Evolutionary conservation across 2,113 vertebrate species (phyloP).

Genomic region (Elgaria multicarinata): DNA sequence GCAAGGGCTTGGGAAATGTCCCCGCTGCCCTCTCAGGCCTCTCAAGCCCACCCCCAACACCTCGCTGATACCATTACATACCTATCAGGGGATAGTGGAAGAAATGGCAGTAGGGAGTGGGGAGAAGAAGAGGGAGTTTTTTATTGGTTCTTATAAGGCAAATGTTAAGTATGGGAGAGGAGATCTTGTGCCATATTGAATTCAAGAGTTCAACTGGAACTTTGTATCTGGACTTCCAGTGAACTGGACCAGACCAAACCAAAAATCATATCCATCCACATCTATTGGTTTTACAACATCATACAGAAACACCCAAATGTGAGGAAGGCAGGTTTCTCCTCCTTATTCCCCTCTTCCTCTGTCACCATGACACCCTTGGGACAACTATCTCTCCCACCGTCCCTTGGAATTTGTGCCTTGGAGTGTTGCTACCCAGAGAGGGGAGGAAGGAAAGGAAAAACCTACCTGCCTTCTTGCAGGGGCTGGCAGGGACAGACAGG

Average conservation of each 20-base stretch:
- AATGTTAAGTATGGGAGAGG: slow-evolving; percentile 81
- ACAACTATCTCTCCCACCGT: not conserved
- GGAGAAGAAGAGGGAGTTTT: not conserved
- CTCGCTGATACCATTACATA: no score
- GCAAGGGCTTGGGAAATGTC: not conserved
- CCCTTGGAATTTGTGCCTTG: not conserved
- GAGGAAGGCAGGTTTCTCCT: not conserved
- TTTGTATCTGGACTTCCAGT: slow-evolving; percentile 83
- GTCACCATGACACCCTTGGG: not conserved
- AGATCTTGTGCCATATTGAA: slow-evolving; percentile 73
- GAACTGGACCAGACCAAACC: slow-evolving; percentile 88
- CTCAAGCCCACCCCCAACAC: not conserved
- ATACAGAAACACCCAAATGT: slow-evolving; percentile 84
- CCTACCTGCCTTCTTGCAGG: not conserved
- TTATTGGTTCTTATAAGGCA: slow-evolving; percentile 81
- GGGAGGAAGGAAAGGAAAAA: not conserved
- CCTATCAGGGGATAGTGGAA: not conserved
- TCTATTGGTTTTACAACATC: slow-evolving; percentile 84
- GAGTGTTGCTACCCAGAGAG: not conserved
- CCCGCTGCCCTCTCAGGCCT: not conserved
- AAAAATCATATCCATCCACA: slow-evolving; percentile 82
- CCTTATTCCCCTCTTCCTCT: no score
- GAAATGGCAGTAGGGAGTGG: not conserved
- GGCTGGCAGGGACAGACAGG: not conserved
- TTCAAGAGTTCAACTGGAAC: slow-evolving; percentile 86